Base-by-base conservation (phyloP, 2,888 invertebrate genomes). In the Germaria angustata region DNA sequence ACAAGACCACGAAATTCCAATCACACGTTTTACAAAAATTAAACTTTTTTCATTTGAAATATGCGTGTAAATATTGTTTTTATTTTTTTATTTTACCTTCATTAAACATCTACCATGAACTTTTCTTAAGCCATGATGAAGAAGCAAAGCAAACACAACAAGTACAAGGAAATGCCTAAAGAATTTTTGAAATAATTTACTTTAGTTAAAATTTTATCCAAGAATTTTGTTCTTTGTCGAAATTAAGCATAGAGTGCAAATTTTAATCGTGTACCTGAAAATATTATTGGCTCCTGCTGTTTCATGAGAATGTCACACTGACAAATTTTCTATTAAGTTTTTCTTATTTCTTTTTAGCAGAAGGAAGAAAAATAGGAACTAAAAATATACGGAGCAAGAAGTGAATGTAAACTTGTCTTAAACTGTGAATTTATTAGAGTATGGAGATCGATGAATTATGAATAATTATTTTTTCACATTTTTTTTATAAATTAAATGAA, bases 161-260 rank as follows among this genome's bases (percentile, higher is more conserved):
- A 63, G 20, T 13, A 20, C 6, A 51, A 17, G 28, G 44, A 11
- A 13, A n/a, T 17, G 13, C 59, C 32, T n/a, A 57, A 69, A n/a
- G 44, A 71, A 32, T 57, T 57, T 36, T 44, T n/a, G 55, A 55
- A 63, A 41, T 71, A 76, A 69, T 80, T 80, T 76, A 59, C 75
- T 65, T 63, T 61, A 77, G 77, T 72, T 72, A 77, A 72, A 68
- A 72, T 61, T 72, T 71, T 69, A 46, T 34, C 66, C 20, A 55
- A 34, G 49, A 49, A 49, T 57, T 34, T 34, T 44, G 7, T 13
- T 53, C 28, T 32, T 41, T 61, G 51, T 36, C 34, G 36, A 59
- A 76, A 76, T 49, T 59, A 28, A 65, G 34, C 44, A 75, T 46
- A 65, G 55, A 65, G 24, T 65, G 9, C 17, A 13, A 46, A 36